Percentiles rank a stretch among this genome's conserved stretches.
phyloP scores from a whole-genome alignment of 2,113 vertebrate genomes.

The Burhinus bistriatus region DNA sequence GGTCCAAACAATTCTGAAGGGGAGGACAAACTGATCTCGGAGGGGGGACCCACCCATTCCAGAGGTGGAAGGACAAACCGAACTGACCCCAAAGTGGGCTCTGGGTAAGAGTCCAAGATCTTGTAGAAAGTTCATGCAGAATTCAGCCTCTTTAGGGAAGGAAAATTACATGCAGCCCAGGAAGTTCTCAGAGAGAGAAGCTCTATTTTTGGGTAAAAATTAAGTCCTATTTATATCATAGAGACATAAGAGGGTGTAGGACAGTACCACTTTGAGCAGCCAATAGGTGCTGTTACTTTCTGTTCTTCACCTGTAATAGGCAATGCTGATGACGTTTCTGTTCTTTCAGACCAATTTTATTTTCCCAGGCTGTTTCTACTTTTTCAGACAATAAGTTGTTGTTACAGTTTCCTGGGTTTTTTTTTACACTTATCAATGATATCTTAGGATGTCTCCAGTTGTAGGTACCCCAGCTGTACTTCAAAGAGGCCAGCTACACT shows the following conservation, averaged over 20 bases:
- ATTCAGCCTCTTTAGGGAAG: background rate
- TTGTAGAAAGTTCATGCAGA: background rate
- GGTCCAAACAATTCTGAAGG: background rate
- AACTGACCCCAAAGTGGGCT: background rate
- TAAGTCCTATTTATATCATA: background rate
- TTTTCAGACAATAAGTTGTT: background rate
- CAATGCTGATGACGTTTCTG: background rate
- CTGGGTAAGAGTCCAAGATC: background rate
- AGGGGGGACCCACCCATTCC: background rate
- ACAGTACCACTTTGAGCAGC: background rate
- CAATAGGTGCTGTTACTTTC: background rate
- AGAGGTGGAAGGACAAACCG: background rate
- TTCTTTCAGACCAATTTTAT: background rate
- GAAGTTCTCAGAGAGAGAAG: background rate
- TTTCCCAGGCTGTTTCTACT: background rate
- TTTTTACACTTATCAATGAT: background rate
- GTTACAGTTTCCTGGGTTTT: background rate
- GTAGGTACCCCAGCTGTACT: background rate
- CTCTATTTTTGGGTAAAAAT: background rate
- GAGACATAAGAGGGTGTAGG: background rate
- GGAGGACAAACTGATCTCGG: background rate
- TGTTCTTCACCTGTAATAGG: background rate
- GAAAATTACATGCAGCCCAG: background rate
- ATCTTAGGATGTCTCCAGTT: background rate
- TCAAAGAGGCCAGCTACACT: background rate